These are phyloP conservation scores for Cnemophilus loriae DNA, from an alignment of 2,113 vertebrate genomes.

Conservation along the genomic window DNA sequence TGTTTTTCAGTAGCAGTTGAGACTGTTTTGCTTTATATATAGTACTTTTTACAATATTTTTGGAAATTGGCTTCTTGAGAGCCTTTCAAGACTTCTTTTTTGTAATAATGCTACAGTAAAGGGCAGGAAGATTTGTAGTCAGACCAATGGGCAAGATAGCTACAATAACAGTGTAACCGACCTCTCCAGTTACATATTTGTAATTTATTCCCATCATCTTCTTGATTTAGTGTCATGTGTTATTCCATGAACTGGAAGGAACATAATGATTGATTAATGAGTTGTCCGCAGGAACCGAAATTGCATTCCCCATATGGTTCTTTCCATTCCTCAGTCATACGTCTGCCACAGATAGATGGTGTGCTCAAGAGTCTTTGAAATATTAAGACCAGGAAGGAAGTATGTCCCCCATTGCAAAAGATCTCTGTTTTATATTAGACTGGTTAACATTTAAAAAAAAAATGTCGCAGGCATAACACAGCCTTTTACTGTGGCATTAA, in stretches of 20 bases:
- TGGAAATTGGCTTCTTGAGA: not conserved
- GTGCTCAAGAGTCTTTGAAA: not conserved
- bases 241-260: not conserved
- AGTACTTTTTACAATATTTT: not conserved
- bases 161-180: not conserved
- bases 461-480: not conserved
- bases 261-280: not conserved
- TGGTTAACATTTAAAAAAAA: not conserved
- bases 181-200: not conserved
- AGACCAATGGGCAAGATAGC: not conserved
- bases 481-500: not conserved
- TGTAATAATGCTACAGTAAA: not conserved
- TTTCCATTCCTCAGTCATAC: not conserved
- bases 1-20: not conserved
- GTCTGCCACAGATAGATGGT: not conserved
- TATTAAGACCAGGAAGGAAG: not conserved
- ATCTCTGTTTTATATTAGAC: not conserved
- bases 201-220: not conserved
- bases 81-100: not conserved
- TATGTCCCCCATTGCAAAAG: not conserved
- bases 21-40: not conserved
- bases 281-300: not conserved
- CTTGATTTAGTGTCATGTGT: not conserved
- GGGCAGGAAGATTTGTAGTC: not conserved
- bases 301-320: not conserved